Evolutionary conservation across 2,888 invertebrate genomes (phyloP).

Genomic region (Doris montereyensis): DNA sequence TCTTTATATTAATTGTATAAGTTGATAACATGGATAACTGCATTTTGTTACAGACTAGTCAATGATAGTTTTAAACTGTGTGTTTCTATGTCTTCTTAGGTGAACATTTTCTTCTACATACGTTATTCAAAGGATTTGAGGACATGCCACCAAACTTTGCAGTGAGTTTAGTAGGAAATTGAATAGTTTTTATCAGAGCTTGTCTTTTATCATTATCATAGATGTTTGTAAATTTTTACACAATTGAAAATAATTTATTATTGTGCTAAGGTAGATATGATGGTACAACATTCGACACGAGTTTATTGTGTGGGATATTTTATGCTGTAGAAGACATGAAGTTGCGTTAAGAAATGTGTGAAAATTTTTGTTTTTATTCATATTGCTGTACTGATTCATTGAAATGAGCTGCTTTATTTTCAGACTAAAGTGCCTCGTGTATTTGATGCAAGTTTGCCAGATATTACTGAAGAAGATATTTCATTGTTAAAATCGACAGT

Average conservation of each 20-base stretch:
- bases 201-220: too few species aligned
- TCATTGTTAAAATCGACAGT: slow-evolving; percentile 64
- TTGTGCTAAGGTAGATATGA: too few species aligned
- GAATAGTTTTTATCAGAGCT: too few species aligned
- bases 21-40: background rate
- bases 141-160: slow-evolving; percentile 89
- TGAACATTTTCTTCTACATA: slow-evolving; percentile 82
- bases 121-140: slow-evolving; percentile 91
- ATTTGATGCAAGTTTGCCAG: slow-evolving; percentile 72
- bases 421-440: slow-evolving; percentile 75
- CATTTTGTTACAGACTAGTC: background rate
- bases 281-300: too few species aligned
- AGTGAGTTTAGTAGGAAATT: slow-evolving; percentile 68
- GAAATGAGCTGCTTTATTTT: background rate
- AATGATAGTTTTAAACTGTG: too few species aligned
- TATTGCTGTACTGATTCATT: too few species aligned
- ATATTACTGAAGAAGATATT: slow-evolving; percentile 69
- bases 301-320: too few species aligned
- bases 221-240: too few species aligned
- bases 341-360: too few species aligned
- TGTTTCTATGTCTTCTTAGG: slow-evolving; percentile 77
- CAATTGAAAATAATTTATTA: too few species aligned
- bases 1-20: background rate
- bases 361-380: too few species aligned
- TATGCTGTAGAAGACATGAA: too few species aligned